These are phyloP conservation scores for Falco cherrug DNA, from an alignment of 2,797 vertebrate genomes.

Conservation along the genomic window DNA sequence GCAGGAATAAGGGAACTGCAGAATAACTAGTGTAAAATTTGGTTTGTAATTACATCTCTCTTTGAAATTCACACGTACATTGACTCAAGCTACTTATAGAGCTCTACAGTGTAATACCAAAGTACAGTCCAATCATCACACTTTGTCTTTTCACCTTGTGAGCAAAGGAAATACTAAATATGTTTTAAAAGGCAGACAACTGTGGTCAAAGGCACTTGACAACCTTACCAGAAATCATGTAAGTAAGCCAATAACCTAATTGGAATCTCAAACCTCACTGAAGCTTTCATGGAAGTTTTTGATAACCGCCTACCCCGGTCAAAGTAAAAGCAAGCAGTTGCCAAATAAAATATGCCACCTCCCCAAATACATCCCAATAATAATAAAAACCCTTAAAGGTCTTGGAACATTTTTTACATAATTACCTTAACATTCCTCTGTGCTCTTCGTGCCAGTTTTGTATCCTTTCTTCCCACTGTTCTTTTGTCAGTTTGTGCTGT, in stretches of 20 bases:
- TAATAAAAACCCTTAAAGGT: neutral
- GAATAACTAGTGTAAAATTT: neutral
- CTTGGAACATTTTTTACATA: neutral
- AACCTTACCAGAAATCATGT: neutral
- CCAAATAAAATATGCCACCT: neutral
- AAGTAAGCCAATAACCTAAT: neutral
- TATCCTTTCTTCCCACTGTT: constrained; percentile 98
- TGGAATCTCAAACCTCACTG: neutral
- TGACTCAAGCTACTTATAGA: neutral
- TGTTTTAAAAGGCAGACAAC: neutral
- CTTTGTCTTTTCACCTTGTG: neutral
- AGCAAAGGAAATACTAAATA: neutral
- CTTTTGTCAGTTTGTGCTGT: constrained; percentile 97
- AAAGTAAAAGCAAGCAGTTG: neutral
- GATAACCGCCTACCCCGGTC: neutral
- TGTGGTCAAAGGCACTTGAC: neutral
- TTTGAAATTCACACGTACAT: neutral
- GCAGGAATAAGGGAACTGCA: neutral
- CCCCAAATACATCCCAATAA: neutral
- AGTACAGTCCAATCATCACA: neutral
- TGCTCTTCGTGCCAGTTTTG: constrained; percentile 98
- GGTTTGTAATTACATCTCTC: neutral
- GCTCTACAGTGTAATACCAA: neutral
- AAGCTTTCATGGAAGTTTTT: neutral
- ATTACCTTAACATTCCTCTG: constrained; percentile 92